A percentile compares a stretch with the other conserved stretches of the same genome.
These are phyloP conservation scores for Rhynchonema sp. DNA, from an alignment of 2,888 invertebrate genomes.

Conservation along the genomic window DNA sequence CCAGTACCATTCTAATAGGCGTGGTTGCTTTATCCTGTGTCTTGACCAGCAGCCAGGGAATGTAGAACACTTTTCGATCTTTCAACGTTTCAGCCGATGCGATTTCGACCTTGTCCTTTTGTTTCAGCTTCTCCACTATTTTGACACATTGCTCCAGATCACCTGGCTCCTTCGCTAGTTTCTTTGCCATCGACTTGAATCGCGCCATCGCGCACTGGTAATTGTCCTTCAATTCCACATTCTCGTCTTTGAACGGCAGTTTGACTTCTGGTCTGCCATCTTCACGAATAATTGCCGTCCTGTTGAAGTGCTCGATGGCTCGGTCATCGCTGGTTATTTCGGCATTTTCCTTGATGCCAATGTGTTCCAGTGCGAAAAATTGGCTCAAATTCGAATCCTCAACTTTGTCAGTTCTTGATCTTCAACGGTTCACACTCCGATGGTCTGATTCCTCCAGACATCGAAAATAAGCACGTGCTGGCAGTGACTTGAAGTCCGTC, in stretches of 20 bases:
- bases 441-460: background rate
- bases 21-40: constrained; percentile 9
- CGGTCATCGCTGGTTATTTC: background rate
- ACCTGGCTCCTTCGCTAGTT: background rate
- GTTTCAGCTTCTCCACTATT: background rate
- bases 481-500: too few species aligned
- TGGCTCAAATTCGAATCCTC: background rate
- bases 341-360: background rate
- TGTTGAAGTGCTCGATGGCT: background rate
- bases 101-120: too few species aligned
- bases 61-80: too few species aligned
- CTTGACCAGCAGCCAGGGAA: too few species aligned
- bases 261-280: background rate
- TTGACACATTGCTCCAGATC: background rate
- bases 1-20: constrained; percentile 13
- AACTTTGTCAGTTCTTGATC: too few species aligned
- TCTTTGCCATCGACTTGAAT: background rate
- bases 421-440: background rate
- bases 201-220: background rate
- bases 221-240: background rate
- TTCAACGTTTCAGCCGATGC: too few species aligned
- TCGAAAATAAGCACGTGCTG: too few species aligned
- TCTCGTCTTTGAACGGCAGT: background rate
- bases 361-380: background rate
- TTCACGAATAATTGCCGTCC: background rate